phyloP scores from a whole-genome alignment of 2,888 invertebrate genomes.

The Lasioglossum morio region DNA sequence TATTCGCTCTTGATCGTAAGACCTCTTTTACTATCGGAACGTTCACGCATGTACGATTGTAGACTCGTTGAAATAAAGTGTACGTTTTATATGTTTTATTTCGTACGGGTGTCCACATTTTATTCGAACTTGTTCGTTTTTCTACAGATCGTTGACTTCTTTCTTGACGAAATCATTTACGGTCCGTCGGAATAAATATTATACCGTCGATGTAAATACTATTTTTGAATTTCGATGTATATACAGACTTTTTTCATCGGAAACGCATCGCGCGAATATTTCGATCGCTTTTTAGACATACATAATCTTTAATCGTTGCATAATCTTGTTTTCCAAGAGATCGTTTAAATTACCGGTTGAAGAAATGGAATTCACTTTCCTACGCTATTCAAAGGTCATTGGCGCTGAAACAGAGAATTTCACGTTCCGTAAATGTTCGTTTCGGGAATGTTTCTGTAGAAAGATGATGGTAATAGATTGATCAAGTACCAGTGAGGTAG shows the following conservation, averaged over 20 bases:
- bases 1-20: conserved; percentile 59
- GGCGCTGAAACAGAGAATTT: conserved; percentile 67
- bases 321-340: background rate
- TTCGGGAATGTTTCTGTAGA: background rate
- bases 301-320: background rate
- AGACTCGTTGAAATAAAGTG: conserved; percentile 80
- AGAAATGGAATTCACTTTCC: background rate
- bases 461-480: background rate
- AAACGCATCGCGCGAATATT: background rate
- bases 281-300: background rate
- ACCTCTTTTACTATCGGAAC: conserved; percentile 38
- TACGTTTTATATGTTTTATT: conserved; percentile 83
- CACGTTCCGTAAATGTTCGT: background rate
- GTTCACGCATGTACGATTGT: conserved; percentile 62
- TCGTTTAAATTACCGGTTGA: background rate
- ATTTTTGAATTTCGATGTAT: background rate
- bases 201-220: background rate
- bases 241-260: background rate
- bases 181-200: background rate
- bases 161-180: background rate
- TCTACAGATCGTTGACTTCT: background rate
- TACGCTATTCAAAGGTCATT: conserved; percentile 71
- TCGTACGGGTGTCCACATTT: conserved; percentile 68
- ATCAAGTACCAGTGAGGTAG: conserved; percentile 83
- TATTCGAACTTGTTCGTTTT: conserved; percentile 48